Percentiles rank a stretch among this genome's conserved stretches.
Evolutionary conservation across 2,113 vertebrate genomes (phyloP).

Genomic region (Boleophthalmus pectinirostris): DNA sequence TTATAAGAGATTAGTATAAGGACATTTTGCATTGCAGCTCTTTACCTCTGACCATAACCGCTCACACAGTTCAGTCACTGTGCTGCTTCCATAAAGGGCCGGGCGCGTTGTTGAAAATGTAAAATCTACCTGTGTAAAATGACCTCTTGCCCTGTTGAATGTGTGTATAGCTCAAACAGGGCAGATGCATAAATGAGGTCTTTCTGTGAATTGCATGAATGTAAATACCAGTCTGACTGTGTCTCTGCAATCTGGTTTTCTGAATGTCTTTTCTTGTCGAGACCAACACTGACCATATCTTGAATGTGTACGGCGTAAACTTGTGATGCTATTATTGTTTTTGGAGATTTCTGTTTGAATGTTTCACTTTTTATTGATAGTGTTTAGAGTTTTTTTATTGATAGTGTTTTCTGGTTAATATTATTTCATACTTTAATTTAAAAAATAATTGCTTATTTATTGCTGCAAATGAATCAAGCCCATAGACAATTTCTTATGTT

Average conservation of each 20-base stretch:
- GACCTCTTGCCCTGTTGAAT: constrained; percentile 54
- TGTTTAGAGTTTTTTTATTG: background rate
- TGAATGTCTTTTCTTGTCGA: constrained; percentile 40
- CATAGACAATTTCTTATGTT: background rate
- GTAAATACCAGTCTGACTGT: constrained; percentile 52
- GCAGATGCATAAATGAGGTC: constrained; percentile 36
- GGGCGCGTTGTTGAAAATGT: constrained; percentile 16
- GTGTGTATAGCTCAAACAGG: constrained; percentile 30
- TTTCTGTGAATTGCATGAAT: constrained; percentile 68
- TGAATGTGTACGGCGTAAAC: constrained; percentile 28
- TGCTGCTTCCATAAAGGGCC: constrained; percentile 38
- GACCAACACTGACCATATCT: constrained; percentile 31
- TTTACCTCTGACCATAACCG: constrained; percentile 14
- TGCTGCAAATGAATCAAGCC: background rate
- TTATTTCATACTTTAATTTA: background rate
- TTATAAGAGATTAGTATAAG: constrained; percentile 30
- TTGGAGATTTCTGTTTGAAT: constrained; percentile 6
- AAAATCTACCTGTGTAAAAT: constrained; percentile 55
- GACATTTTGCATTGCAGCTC: constrained; percentile 16
- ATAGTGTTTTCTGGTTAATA: background rate
- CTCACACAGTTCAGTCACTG: constrained; percentile 43
- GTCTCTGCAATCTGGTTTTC: constrained; percentile 47
- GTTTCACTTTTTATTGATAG: background rate
- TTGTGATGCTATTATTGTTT: constrained; percentile 2
- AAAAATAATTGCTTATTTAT: background rate